Conservation (phyloP, 2,797 vertebrate species). For the Arctocebus calabarensis region DNA sequence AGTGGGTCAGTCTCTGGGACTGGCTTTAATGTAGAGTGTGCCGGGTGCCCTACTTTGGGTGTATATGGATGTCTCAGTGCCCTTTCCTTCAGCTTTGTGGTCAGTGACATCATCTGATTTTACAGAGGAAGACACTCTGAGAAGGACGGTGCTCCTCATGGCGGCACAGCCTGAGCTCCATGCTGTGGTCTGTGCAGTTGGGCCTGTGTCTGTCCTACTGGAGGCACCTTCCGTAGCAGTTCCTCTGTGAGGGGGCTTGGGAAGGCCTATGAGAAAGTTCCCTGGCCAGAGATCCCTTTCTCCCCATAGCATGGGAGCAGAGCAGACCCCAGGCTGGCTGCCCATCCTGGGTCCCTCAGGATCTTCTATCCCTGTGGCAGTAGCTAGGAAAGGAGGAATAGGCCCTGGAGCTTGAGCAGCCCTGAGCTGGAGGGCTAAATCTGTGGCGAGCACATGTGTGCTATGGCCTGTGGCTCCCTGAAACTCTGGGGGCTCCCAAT, state of each 20-base stretch:
- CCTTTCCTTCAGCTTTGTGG: neutral
- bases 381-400: neutral
- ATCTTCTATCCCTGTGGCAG: too few relatives aligned
- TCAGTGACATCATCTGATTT: rapidly evolving
- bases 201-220: neutral
- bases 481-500: neutral
- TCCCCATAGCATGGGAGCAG: neutral
- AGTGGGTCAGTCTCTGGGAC: neutral
- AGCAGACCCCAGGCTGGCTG: neutral
- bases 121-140: rapidly evolving
- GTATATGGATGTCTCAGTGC: neutral
- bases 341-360: too few relatives aligned
- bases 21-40: neutral
- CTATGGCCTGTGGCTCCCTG: rapidly evolving
- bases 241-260: neutral
- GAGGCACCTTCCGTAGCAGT: neutral
- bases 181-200: rapidly evolving
- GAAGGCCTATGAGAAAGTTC: neutral
- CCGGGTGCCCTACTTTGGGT: neutral
- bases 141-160: neutral
- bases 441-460: neutral
- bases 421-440: neutral
- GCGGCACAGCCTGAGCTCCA: neutral
- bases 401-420: neutral
- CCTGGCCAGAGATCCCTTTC: neutral